phyloP scores from a whole-genome alignment of 2,113 vertebrate species.

The Plectropomus leopardus region DNA sequence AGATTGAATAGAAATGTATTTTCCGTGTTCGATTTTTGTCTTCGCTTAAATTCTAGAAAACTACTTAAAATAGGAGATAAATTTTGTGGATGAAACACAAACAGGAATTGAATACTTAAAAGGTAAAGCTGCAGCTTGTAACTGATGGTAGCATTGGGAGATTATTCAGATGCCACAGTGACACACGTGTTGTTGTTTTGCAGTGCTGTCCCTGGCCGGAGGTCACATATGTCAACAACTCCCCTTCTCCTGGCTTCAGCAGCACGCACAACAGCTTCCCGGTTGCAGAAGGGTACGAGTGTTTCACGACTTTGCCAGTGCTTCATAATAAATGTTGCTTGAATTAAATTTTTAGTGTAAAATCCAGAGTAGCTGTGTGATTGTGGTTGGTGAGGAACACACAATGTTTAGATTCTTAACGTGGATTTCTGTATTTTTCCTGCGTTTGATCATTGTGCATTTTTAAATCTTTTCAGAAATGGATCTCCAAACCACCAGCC shows the following conservation, averaged over 20 bases:
- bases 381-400: neutral
- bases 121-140: constrained; percentile 1
- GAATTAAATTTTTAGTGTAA: too few species aligned
- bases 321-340: neutral
- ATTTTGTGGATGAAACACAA: too few species aligned
- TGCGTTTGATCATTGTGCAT: neutral
- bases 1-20: too few species aligned
- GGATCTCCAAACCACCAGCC: constrained; percentile 92
- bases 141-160: neutral
- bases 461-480: constrained; percentile 84
- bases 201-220: constrained; percentile 98
- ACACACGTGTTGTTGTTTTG: constrained; percentile 26
- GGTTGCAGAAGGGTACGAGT: constrained; percentile 91
- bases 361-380: neutral
- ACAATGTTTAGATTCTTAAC: neutral
- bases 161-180: constrained; percentile 21
- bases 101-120: neutral
- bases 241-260: constrained; percentile 94
- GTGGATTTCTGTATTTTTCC: neutral
- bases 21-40: too few species aligned
- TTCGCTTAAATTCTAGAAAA: too few species aligned
- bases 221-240: constrained; percentile 92
- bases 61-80: too few species aligned
- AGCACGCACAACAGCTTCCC: constrained; percentile 93
- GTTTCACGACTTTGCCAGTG: neutral